phyloP scores from a whole-genome alignment of 2,797 vertebrate genomes.

The Ctenopoma multispine region DNA sequence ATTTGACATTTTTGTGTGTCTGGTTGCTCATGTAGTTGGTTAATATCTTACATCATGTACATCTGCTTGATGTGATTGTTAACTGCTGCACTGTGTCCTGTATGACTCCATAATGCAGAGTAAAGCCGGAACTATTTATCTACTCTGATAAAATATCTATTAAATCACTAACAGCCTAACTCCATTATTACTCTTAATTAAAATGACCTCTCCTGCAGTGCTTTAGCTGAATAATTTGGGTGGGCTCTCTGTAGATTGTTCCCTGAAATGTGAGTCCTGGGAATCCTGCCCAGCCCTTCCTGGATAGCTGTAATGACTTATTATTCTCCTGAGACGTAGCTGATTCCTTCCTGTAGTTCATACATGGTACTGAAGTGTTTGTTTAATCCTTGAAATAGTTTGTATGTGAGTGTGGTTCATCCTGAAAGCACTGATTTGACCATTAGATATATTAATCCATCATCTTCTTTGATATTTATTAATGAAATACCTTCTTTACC shows the following conservation, averaged over 20 bases:
- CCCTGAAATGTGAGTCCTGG: conserved; percentile 26
- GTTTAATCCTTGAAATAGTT: background rate
- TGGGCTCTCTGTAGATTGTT: conserved; percentile 37
- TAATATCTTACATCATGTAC: background rate
- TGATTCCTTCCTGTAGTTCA: conserved; percentile 25
- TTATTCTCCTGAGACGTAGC: conserved; percentile 18
- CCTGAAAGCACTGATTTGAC: background rate
- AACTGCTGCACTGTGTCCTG: background rate
- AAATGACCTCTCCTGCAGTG: conserved; percentile 7
- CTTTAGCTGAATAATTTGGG: conserved; percentile 20
- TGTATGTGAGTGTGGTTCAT: background rate
- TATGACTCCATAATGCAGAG: fast-evolving
- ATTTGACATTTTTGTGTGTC: background rate
- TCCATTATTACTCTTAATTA: background rate
- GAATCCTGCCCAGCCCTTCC: conserved; percentile 50
- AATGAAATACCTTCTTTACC: background rate
- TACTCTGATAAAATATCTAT: background rate
- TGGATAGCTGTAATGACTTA: conserved; percentile 14
- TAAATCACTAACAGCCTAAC: background rate
- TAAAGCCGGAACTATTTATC: background rate
- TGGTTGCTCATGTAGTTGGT: too few species aligned
- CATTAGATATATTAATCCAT: background rate
- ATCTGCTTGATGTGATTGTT: background rate
- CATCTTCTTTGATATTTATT: background rate
- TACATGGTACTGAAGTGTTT: background rate